phyloP scores from a whole-genome alignment of 2,113 vertebrate genomes.

The Catharus fuscescens region DNA sequence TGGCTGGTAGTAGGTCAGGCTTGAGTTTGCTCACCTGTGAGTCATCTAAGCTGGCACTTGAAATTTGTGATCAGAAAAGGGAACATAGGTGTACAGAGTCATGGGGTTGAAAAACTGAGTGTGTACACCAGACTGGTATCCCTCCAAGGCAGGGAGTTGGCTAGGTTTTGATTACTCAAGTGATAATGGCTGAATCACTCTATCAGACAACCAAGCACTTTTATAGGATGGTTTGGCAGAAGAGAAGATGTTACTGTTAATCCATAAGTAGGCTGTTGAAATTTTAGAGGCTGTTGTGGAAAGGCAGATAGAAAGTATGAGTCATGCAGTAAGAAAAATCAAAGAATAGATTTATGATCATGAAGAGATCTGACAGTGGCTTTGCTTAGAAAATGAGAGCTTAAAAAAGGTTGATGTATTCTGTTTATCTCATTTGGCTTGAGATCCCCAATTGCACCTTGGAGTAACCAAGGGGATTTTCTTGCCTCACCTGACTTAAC shows the following conservation, averaged over 20 bases:
- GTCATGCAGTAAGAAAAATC: background rate
- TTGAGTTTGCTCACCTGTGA: background rate
- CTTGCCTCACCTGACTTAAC: background rate
- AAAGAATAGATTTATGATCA: constrained; percentile 2
- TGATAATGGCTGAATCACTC: constrained; percentile 42
- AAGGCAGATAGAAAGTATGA: background rate
- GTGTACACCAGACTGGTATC: background rate
- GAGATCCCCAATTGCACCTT: background rate
- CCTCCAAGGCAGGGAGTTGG: background rate
- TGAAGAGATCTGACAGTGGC: background rate
- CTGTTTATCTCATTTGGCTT: background rate
- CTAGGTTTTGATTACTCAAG: constrained; percentile 19
- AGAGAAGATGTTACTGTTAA: constrained; percentile 5
- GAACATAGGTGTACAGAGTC: background rate
- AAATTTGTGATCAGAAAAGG: background rate
- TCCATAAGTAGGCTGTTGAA: background rate
- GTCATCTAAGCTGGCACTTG: background rate
- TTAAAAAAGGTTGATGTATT: background rate
- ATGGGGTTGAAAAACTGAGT: background rate
- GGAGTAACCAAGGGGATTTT: background rate
- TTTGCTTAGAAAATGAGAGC: background rate
- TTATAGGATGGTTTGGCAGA: constrained; percentile 19
- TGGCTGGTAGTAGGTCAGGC: background rate
- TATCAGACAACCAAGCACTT: constrained; percentile 5
- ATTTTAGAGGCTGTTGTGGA: constrained; percentile 12